Conservation (phyloP, 1,140 invertebrate genomes). For the Panulirus ornatus region DNA sequence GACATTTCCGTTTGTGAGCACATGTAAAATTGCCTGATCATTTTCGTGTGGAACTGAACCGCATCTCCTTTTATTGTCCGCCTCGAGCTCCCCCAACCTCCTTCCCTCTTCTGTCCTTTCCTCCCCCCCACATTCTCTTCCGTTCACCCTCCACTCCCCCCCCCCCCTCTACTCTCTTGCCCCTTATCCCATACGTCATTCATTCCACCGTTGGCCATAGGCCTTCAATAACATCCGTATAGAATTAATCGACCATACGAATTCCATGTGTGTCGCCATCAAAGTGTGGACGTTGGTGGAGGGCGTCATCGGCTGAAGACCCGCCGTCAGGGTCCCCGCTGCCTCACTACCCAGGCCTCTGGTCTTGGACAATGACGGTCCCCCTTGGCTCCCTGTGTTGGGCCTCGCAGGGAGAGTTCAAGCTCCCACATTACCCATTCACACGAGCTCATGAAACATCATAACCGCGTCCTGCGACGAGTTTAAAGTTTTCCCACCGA, state of each 20-base stretch:
- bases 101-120: not conserved
- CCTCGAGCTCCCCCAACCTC: too few species aligned
- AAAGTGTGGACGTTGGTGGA: not conserved
- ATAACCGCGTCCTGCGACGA: conserved; percentile 12
- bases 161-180: not conserved
- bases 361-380: not conserved
- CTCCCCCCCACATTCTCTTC: too few species aligned
- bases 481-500: conserved; percentile 25
- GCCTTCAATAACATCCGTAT: conserved; percentile 27
- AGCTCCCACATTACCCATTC: conserved; percentile 2
- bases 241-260: conserved; percentile 21
- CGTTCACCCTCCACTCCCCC: too few species aligned
- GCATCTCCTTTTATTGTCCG: too few species aligned
- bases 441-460: conserved; percentile 25
- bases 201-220: not conserved
- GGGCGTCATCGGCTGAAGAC: too few species aligned
- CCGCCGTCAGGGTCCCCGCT: not conserved
- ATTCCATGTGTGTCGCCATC: not conserved
- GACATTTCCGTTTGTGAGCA: too few species aligned
- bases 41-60: too few species aligned
- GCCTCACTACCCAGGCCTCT: not conserved
- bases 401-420: not conserved
- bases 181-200: not conserved
- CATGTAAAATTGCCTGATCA: too few species aligned
- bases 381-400: not conserved